Base-by-base conservation (phyloP, 92 coral and sea anemone genomes). In the Epizoanthus ramosus region DNA sequence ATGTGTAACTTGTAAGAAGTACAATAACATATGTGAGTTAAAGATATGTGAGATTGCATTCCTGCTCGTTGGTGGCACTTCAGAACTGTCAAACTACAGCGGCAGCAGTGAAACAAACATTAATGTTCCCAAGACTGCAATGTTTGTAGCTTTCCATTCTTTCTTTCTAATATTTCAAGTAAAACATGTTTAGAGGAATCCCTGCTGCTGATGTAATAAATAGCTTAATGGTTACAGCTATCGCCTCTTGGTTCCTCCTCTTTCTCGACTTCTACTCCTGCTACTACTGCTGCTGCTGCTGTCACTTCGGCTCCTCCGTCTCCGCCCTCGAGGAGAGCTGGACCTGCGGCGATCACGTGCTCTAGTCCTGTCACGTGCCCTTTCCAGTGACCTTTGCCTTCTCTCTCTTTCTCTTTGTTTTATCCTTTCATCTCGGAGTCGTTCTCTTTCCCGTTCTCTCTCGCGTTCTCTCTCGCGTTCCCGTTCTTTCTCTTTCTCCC, bases 401-500 rank as follows among this genome's bases (percentile, higher is more conserved):
- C 65, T 60, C 23, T 77, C 71, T 47, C 66, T 63, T 63, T 77
- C 56, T 37, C 80, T 58, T 41, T 67, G 71, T 4, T 33, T 67
- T 67, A 67, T 58, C 19, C 68, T 57, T 56, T 41, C 71, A 37
- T 77, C 82, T 41, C 69, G 63, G 7, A 35, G 70, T 37, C 25
- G 41, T 61, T 77, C 82, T 31, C 69, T 60, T 41, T 79, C 88
- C 14, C 87, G 83, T 17, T 81, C 85, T 63, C 88, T 85, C 66
- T 61, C 79, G 60, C 85, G 87, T 60, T 68, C 72, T 60, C 68
- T 66, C 66, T 92, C 94, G n/a, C 86, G 79, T 80, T 70, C 86
- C 47, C 74, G 87, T 72, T 70, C 87, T 24, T 88, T 88, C 87
- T 14, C 97, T 91, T 33, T 89, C 87, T 68, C 86, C 68, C 74